Evolutionary conservation across 2,113 vertebrate genomes (phyloP), one percentile per base, ranked within the genome.

Genomic region (Orcinus orca): DNA sequence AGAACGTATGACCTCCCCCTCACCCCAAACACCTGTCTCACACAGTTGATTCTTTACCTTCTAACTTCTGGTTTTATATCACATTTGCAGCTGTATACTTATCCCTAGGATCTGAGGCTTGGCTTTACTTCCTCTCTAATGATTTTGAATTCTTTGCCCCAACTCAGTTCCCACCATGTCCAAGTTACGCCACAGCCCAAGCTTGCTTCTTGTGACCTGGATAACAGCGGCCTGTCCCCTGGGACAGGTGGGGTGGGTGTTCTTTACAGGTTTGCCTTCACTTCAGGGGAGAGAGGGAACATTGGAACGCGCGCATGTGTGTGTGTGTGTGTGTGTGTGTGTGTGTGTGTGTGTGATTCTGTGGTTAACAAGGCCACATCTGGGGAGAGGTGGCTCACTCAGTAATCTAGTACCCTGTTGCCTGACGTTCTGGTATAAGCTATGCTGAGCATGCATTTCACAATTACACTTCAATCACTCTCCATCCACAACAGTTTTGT

Each of bases 401-500:
- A 67, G 25, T 81, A 86, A 91, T 63, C 31, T n/a, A 3, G 68
- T 47, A 29, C n/a, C 26, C 3, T 15, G 1, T 70, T 90, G 38
- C 17, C 83, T 53, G 47, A 90, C 38, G 5, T 47, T 79, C 76
- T 26, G 5, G 13, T 3, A 31, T 36, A 58, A 88, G 31, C 60
- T 36, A 38, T 33, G 20, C 80, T 70, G 31, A 85, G 33, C 17
- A 44, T 8, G 0, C 23, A 26, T 1, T 41, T 80, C 55, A 84
- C 3, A 11, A 55, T 58, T 65, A 79, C 60, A 53, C 38, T 73
- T 95, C 63, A 50, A 1, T 94, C 68, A 38, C 44, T 73, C 18
- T 81, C 60, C 15, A 80, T 80, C 44, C 47, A 84, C 20, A 1
- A 81, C 25, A 23, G 26, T 95, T 95, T 93, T 67, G 60, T 80